A percentile compares a stretch with the other conserved stretches of the same genome.
These are phyloP conservation scores for Cygnus buccinator DNA, from an alignment of 2,113 vertebrate genomes.

Conservation along the genomic window DNA sequence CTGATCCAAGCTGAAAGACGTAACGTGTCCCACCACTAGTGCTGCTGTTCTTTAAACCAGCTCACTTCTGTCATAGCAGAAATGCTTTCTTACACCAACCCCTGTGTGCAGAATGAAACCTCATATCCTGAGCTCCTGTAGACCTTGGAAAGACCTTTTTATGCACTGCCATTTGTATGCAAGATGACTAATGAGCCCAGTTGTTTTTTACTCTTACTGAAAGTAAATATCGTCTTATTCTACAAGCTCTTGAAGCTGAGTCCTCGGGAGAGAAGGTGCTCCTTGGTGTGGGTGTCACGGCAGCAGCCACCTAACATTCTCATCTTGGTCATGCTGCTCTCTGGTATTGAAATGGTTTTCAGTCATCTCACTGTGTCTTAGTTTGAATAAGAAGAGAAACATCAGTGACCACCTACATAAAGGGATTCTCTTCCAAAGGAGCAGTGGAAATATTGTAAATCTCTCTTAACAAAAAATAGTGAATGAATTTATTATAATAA, in stretches of 20 bases:
- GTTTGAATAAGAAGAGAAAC: background rate
- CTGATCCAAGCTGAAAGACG: background rate
- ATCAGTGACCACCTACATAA: background rate
- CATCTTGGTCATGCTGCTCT: background rate
- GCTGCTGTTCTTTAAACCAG: background rate
- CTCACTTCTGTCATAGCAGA: background rate
- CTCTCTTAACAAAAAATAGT: background rate
- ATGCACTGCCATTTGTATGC: background rate
- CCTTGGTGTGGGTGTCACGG: rapidly evolving
- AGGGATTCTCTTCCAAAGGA: background rate
- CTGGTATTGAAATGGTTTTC: background rate
- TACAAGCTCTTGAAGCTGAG: background rate
- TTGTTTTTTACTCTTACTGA: background rate
- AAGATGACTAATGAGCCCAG: background rate
- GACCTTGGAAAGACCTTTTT: background rate
- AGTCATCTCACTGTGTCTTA: background rate
- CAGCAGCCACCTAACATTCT: background rate
- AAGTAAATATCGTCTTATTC: background rate
- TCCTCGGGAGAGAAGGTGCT: background rate
- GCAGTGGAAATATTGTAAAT: background rate
- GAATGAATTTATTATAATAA: background rate
- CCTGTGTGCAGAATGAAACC: background rate
- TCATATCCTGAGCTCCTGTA: background rate
- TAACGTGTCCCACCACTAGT: background rate
- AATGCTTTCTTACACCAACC: rapidly evolving